A percentile compares a stretch with the other conserved stretches of the same genome.
phyloP scores from a whole-genome alignment of 2,113 vertebrate genomes.

The Lagopus leucura region DNA sequence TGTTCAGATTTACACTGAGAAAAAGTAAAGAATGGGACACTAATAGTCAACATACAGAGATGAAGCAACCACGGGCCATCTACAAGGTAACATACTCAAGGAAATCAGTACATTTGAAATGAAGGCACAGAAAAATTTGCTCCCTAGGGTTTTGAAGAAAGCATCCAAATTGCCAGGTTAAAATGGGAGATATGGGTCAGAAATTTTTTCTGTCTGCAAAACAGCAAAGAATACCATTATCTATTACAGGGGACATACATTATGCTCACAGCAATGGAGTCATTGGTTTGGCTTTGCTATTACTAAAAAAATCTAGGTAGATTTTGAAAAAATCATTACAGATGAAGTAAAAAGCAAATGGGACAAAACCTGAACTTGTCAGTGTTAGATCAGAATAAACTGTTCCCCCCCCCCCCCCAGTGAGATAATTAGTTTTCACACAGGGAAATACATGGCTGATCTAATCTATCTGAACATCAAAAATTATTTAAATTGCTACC shows the following conservation, averaged over 20 bases:
- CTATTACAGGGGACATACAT: neutral
- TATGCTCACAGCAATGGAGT: neutral
- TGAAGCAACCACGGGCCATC: neutral
- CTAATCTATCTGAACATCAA: neutral
- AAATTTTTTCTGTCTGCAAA: neutral
- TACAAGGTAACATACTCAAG: neutral
- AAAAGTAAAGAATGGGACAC: neutral
- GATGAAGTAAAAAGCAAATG: neutral
- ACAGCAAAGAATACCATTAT: neutral
- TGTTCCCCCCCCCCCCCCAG: neutral
- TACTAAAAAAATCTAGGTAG: neutral
- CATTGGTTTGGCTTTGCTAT: neutral
- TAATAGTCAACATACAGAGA: neutral
- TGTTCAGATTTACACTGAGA: neutral
- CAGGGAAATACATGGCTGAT: neutral
- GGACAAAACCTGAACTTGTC: neutral
- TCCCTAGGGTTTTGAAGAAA: neutral
- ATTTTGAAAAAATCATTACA: neutral
- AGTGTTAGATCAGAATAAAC: neutral
- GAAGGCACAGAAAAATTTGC: neutral
- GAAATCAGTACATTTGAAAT: neutral
- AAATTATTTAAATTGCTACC: slow-evolving; percentile 7
- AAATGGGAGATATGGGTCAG: neutral
- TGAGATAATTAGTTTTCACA: neutral
- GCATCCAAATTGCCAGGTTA: neutral